Evolutionary conservation across 2,113 vertebrate species (phyloP).

Genomic region (Crocuta crocuta): DNA sequence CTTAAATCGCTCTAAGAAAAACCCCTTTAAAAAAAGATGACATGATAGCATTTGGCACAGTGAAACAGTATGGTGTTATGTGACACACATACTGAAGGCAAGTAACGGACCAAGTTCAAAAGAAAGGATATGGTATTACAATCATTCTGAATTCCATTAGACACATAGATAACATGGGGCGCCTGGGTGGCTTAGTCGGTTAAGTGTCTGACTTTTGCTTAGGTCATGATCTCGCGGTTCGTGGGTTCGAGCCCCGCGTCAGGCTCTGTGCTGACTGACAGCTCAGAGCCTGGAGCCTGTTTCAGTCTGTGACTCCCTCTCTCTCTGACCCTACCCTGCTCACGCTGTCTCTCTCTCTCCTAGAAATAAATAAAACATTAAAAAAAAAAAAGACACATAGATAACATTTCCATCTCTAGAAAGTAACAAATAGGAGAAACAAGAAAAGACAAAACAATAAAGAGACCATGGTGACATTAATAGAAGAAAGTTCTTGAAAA

Average conservation of each 20-base stretch:
- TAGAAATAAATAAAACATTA: too few species aligned
- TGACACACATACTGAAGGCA: neutral
- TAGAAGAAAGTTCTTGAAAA: neutral
- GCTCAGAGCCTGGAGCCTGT: too few species aligned
- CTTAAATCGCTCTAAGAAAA: slow-evolving; percentile 29
- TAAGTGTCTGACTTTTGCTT: too few species aligned
- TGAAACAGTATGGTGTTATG: neutral
- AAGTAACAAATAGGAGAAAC: neutral
- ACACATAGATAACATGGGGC: neutral
- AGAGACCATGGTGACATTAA: neutral
- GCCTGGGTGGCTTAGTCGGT: too few species aligned
- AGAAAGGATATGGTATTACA: neutral
- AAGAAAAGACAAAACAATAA: neutral
- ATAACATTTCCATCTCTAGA: neutral
- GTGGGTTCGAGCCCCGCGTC: too few species aligned
- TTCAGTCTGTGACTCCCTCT: too few species aligned
- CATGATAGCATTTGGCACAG: neutral
- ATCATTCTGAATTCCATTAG: neutral
- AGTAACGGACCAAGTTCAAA: neutral
- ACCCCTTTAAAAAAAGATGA: slow-evolving; percentile 6
- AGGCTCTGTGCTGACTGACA: too few species aligned
- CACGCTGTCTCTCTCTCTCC: too few species aligned
- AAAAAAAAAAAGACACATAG: neutral
- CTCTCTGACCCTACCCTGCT: too few species aligned
- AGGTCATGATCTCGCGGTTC: too few species aligned